A percentile compares a stretch with the other conserved stretches of the same genome.
These are phyloP conservation scores for Melanostoma scalare DNA, from an alignment of 2,888 invertebrate species.

Conservation along the genomic window DNA sequence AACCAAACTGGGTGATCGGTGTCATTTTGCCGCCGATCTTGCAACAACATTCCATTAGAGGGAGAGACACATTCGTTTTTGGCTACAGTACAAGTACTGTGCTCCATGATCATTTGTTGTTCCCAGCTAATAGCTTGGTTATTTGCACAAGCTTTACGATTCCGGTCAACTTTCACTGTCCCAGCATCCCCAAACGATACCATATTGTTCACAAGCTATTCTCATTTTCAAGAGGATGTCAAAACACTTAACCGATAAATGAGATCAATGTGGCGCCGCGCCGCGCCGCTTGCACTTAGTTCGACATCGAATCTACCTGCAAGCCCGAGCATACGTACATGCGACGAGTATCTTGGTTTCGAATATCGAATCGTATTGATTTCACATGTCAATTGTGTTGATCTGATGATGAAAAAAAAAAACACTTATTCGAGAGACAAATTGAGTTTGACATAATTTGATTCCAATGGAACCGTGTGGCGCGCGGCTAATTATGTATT, in stretches of 20 bases:
- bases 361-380: slow-evolving; percentile 37
- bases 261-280: slow-evolving; percentile 66
- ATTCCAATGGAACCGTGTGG: slow-evolving; percentile 19
- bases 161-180: slow-evolving; percentile 51
- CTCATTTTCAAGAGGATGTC: slow-evolving; percentile 48
- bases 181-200: not conserved
- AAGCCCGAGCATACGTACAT: slow-evolving; percentile 1
- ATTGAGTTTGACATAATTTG: slow-evolving; percentile 62
- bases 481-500: slow-evolving; percentile 41
- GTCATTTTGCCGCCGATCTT: slow-evolving; percentile 52
- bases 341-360: slow-evolving; percentile 7
- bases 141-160: slow-evolving; percentile 27
- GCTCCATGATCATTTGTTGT: slow-evolving; percentile 23
- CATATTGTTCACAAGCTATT: not conserved
- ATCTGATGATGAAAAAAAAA: slow-evolving; percentile 43
- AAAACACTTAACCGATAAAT: slow-evolving; percentile 63
- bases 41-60: slow-evolving; percentile 56
- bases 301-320: slow-evolving; percentile 49
- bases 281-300: slow-evolving; percentile 14
- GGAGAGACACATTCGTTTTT: slow-evolving; percentile 41
- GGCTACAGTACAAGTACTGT: not conserved
- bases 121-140: slow-evolving; percentile 15
- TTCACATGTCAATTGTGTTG: slow-evolving; percentile 48
- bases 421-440: slow-evolving; percentile 27
- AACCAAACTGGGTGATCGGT: slow-evolving; percentile 64